These are phyloP conservation scores for Panulirus ornatus DNA, from an alignment of 1,140 invertebrate genomes.

Conservation along the genomic window DNA sequence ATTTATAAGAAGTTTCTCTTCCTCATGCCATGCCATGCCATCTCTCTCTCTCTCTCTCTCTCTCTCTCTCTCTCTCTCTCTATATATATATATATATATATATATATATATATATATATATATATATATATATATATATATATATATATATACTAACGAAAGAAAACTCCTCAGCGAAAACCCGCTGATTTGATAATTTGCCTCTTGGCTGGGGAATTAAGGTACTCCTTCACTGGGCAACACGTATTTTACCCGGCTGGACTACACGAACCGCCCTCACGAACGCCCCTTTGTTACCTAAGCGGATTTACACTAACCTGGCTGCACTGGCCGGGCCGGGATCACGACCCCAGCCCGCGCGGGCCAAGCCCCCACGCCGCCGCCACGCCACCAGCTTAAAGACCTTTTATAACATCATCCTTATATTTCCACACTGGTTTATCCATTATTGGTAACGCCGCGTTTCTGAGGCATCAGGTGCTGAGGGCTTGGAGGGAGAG, in stretches of 20 bases:
- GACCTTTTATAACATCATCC: too few relatives aligned
- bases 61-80: neutral
- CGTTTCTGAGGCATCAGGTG: too few relatives aligned
- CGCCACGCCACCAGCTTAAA: too few relatives aligned
- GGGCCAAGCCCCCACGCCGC: too few relatives aligned
- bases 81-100: neutral
- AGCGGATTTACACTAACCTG: neutral
- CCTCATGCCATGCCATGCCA: neutral
- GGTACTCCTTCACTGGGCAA: neutral
- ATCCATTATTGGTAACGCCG: too few relatives aligned
- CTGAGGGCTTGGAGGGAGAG: too few relatives aligned
- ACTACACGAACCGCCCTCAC: neutral
- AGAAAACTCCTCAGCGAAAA: neutral
- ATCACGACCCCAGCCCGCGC: neutral
- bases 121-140: too few relatives aligned
- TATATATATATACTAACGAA: neutral
- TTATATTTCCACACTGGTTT: too few relatives aligned
- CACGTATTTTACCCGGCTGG: neutral
- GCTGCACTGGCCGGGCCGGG: too few relatives aligned
- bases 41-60: constrained; percentile 24
- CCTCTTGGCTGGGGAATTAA: neutral
- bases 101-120: too few relatives aligned
- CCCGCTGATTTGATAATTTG: neutral
- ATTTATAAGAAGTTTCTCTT: neutral
- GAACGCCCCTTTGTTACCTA: neutral